Conservation (phyloP, 2,113 vertebrate species). For the Hirundichthys speculiger region DNA sequence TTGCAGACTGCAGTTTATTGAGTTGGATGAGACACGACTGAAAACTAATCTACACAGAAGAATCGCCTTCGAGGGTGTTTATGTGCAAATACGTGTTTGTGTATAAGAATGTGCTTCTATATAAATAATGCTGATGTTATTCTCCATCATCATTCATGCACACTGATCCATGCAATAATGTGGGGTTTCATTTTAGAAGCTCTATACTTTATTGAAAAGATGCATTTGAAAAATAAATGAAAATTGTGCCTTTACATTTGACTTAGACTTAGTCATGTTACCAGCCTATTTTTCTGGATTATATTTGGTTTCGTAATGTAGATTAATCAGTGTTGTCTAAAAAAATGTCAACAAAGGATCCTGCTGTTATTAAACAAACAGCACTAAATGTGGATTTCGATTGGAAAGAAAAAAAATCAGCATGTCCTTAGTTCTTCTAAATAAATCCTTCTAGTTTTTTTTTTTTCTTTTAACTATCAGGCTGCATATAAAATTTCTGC, state of each 20-base stretch:
- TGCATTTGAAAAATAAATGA: background rate
- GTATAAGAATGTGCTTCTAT: background rate
- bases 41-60: slow-evolving; percentile 2
- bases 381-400: too few species aligned
- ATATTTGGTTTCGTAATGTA: too few species aligned
- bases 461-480: too few species aligned
- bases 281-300: too few species aligned
- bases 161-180: background rate
- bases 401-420: too few species aligned
- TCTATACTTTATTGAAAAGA: background rate
- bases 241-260: background rate
- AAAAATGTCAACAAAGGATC: too few species aligned
- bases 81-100: slow-evolving; percentile 1
- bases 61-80: background rate
- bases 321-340: too few species aligned
- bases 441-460: too few species aligned
- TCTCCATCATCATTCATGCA: background rate
- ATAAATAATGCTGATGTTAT: background rate
- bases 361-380: too few species aligned
- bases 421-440: too few species aligned
- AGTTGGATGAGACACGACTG: slow-evolving; percentile 1
- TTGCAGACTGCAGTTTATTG: background rate
- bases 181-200: background rate
- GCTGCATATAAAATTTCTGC: too few species aligned
- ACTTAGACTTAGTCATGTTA: too few species aligned